phyloP scores from a whole-genome alignment of 2,888 invertebrate species.

The Epinotia ramella region DNA sequence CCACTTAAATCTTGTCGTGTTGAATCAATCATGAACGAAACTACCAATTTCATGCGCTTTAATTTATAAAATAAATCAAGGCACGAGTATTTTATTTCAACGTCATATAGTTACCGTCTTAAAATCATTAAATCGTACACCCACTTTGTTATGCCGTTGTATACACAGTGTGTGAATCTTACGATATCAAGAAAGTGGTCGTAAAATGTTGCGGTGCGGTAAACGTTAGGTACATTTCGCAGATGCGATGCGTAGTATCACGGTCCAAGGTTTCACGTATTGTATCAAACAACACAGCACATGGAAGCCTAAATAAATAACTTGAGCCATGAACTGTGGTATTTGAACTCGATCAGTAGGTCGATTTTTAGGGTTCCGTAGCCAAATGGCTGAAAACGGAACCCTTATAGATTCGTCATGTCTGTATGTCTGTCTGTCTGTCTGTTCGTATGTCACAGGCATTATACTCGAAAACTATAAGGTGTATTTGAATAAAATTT shows the following conservation, averaged over 20 bases:
- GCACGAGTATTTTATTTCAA: background rate
- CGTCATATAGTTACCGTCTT: background rate
- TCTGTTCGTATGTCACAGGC: no score
- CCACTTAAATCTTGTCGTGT: no score
- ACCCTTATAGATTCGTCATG: no score
- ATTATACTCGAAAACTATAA: no score
- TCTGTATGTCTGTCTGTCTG: no score
- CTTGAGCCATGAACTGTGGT: conserved; percentile 51
- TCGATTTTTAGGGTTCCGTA: no score
- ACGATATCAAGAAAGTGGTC: conserved; percentile 37
- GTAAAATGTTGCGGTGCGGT: conserved; percentile 27
- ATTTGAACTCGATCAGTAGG: conserved; percentile 57
- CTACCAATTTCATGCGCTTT: no score
- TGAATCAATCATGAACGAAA: no score
- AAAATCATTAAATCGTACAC: conserved; percentile 10
- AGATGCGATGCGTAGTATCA: conserved; percentile 35
- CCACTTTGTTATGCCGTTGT: conserved; percentile 3
- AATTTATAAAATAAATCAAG: no score
- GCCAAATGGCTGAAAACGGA: no score
- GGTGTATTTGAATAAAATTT: no score
- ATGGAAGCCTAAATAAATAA: conserved; percentile 54
- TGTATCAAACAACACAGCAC: conserved; percentile 50
- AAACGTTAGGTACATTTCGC: conserved; percentile 35
- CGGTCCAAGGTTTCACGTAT: conserved; percentile 41
- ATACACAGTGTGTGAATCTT: conserved; percentile 18